phyloP scores from a whole-genome alignment of 2,113 vertebrate species.

The Vulpes lagopus region DNA sequence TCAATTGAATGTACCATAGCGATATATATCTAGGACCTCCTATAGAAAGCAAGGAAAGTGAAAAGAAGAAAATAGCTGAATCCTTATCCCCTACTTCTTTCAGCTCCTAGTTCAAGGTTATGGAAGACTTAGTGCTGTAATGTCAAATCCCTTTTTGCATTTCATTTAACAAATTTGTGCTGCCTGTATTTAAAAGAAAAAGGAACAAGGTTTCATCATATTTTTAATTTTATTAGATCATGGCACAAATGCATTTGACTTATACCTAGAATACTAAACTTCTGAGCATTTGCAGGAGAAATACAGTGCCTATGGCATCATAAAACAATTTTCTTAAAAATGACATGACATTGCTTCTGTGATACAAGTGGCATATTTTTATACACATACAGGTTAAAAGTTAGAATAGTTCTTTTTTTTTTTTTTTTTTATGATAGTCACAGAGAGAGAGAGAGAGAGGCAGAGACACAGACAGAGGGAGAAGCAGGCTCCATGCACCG shows the following conservation, averaged over 20 bases:
- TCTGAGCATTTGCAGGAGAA: not conserved
- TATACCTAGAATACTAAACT: not conserved
- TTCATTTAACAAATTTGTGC: slow-evolving; percentile 30
- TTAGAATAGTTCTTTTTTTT: not conserved
- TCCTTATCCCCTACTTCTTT: not conserved
- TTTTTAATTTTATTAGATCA: slow-evolving; percentile 26
- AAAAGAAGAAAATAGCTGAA: not conserved
- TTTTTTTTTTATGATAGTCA: too few relatives aligned
- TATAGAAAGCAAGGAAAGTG: not conserved
- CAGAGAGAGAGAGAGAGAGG: too few relatives aligned
- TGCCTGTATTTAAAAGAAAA: slow-evolving; percentile 29
- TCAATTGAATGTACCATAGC: not conserved
- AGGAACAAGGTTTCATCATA: not conserved
- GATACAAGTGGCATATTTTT: slow-evolving; percentile 42
- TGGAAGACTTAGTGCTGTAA: not conserved
- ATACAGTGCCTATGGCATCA: not conserved
- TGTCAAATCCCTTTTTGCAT: not conserved
- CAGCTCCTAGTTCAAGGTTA: slow-evolving; percentile 3
- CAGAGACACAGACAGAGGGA: too few relatives aligned
- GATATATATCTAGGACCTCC: not conserved
- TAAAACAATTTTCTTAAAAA: slow-evolving; percentile 42
- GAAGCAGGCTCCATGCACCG: too few relatives aligned
- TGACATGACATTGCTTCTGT: not conserved
- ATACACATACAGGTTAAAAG: slow-evolving; percentile 27
- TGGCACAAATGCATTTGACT: not conserved